Evolutionary conservation across 2,888 invertebrate genomes (phyloP).

Genomic region (Apodemia zela): DNA sequence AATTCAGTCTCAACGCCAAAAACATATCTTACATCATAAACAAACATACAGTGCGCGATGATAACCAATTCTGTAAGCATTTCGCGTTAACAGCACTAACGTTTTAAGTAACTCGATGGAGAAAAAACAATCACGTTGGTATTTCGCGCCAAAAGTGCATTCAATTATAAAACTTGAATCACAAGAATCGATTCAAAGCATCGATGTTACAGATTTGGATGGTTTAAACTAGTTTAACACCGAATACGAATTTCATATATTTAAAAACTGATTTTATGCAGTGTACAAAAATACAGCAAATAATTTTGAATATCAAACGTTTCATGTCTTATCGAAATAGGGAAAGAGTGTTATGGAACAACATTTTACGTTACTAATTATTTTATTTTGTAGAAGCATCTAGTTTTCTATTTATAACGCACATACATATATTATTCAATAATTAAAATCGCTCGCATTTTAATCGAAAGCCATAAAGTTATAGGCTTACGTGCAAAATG

Average conservation of each 20-base stretch:
- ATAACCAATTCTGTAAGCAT: conserved; percentile 34
- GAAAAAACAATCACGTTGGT: conserved; percentile 1
- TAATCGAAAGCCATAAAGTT: conserved; percentile 25
- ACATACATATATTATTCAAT: conserved; percentile 56
- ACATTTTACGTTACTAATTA: conserved; percentile 53
- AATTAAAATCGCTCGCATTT: conserved; percentile 32
- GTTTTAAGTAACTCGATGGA: conserved; percentile 25
- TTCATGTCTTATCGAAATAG: conserved; percentile 40
- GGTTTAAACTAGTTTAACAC: conserved; percentile 25
- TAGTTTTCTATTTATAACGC: conserved; percentile 65
- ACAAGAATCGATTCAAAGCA: conserved; percentile 19
- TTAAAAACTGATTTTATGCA: conserved; percentile 31
- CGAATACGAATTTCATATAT: conserved; percentile 21
- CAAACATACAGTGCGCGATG: conserved; percentile 37
- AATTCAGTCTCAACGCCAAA: conserved; percentile 79
- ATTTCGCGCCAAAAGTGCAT: conserved; percentile 4
- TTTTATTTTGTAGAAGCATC: conserved; percentile 64
- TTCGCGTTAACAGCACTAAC: conserved; percentile 28
- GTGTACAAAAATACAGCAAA: conserved; percentile 69
- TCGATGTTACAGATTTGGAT: conserved; percentile 33
- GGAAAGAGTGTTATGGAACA: conserved; percentile 47
- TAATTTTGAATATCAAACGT: conserved; percentile 48
- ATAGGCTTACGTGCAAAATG: conserved; percentile 31
- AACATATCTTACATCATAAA: conserved; percentile 63
- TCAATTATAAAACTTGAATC: conserved; percentile 18